Base-by-base conservation (phyloP, 2,113 vertebrate species). In the Peromyscus californicus region DNA sequence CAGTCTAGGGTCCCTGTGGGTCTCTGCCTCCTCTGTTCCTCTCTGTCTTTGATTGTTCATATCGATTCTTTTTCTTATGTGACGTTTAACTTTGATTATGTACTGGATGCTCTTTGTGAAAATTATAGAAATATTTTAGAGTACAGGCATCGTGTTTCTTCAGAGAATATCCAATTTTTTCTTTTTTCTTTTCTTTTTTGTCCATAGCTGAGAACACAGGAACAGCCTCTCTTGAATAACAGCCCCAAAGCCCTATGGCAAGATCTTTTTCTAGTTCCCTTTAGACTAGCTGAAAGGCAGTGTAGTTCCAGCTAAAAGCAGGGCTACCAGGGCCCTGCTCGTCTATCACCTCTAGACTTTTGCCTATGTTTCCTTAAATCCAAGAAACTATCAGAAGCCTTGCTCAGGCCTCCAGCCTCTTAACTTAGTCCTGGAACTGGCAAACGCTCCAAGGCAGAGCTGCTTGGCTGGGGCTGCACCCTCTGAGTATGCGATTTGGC, bases 1-100 rank as follows among this genome's bases (percentile, higher is more conserved):
- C n/a, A 54, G 80, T 11, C 70, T 61, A 6, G 33, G 88, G 13
- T 59, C 63, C 33, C 67, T 69, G 67, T 69, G 67, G 11, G 67
- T 69, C 45, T 36, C 74, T 67, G 87, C 1, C 31, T 65, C 33
- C 88, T 78, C 21, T 57, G 33, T 72, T 33, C 29, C 78, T n/a
- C 67, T 33, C 24, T 57, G 82, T n/a, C 61, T 91, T 51, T 87
- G 70, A 72, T 22, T 91, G 72, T 88, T 45, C 42, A n/a, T 83
- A 33, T 10, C 31, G 42, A 54, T n/a, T 36, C 6, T 78, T 42
- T 75, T 51, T 29, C 57, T 87, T 31, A 5, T 21, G 16, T 59
- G 45, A 48, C 85, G 24, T 26, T 79, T 59, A 67, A 65, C 92
- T 91, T 89, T 92, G 12, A 91, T 57, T 94, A 19, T 59, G n/a